Percentiles rank a stretch among this genome's conserved stretches.
These are phyloP conservation scores for Phasia obesa DNA, from an alignment of 2,888 invertebrate species.

Conservation along the genomic window DNA sequence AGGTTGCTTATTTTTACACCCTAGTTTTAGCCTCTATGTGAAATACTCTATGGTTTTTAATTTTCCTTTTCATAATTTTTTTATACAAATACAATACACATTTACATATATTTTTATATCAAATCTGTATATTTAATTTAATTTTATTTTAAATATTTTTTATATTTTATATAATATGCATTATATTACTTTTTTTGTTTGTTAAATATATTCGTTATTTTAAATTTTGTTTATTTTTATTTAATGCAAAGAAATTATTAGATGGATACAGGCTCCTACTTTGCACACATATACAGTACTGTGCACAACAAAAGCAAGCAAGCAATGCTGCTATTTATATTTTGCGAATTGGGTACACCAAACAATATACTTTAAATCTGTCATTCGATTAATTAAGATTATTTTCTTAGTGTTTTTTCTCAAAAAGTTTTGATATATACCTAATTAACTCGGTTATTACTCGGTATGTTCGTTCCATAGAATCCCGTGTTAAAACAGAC, in stretches of 20 bases:
- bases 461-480: too few species aligned
- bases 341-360: too few species aligned
- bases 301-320: too few species aligned
- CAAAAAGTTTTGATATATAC: too few species aligned
- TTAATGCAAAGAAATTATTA: neutral
- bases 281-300: too few species aligned
- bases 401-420: too few species aligned
- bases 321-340: too few species aligned
- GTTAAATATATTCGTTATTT: constrained; percentile 69
- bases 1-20: neutral
- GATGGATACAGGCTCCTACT: too few species aligned
- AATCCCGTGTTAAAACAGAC: too few species aligned
- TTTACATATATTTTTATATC: constrained; percentile 9
- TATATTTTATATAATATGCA: constrained; percentile 22
- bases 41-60: neutral
- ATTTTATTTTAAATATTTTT: constrained; percentile 34
- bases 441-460: too few species aligned
- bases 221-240: constrained; percentile 45
- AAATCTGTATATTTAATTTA: constrained; percentile 51
- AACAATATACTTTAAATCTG: too few species aligned
- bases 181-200: constrained; percentile 45
- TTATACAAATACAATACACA: constrained; percentile 10
- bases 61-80: constrained; percentile 16
- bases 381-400: too few species aligned
- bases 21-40: neutral